Base-by-base conservation (phyloP, 1,140 invertebrate genomes). In the Nephotettix cincticeps region DNA sequence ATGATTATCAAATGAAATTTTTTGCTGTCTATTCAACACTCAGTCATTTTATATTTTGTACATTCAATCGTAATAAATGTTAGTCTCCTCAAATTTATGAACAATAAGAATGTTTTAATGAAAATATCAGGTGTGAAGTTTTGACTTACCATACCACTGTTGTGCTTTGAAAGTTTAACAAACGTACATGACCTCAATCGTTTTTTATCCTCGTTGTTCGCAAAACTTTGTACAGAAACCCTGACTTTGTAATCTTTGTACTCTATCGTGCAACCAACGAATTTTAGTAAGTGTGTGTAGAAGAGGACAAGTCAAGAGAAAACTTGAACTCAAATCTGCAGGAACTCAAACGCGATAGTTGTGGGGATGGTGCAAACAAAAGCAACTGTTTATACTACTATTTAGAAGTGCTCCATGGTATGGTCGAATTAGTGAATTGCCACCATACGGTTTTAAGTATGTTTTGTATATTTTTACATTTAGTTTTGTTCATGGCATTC, bases 51-150 rank as follows among this genome's bases (percentile, higher is more conserved):
- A n/a, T n/a, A n/a, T n/a, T n/a, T n/a, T n/a, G n/a, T n/a, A n/a
- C n/a, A n/a, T n/a, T n/a, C n/a, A n/a, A n/a, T n/a, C n/a, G n/a
- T n/a, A n/a, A n/a, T n/a, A n/a, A n/a, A n/a, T n/a, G n/a, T n/a
- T n/a, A n/a, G n/a, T n/a, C n/a, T n/a, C n/a, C n/a, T n/a, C n/a
- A n/a, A n/a, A n/a, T n/a, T n/a, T n/a, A n/a, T n/a, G n/a, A n/a
- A n/a, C n/a, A n/a, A n/a, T n/a, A n/a, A n/a, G n/a, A n/a, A n/a
- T 36, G 4, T 36, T 4, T 43, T 13, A 23, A 67, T 67, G 64
- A 45, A 67, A 67, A 45, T 45, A n/a, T 1, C 32, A 11, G 40
- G 64, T 67, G 64, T 67, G 64, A 43, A 67, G 64, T 67, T 67
- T 67, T 67, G 64, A 27, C 64, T 67, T 67, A 40, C 21, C 47